Conservation (phyloP, 2,797 vertebrate genomes). For the Toxotes lorentzi region DNA sequence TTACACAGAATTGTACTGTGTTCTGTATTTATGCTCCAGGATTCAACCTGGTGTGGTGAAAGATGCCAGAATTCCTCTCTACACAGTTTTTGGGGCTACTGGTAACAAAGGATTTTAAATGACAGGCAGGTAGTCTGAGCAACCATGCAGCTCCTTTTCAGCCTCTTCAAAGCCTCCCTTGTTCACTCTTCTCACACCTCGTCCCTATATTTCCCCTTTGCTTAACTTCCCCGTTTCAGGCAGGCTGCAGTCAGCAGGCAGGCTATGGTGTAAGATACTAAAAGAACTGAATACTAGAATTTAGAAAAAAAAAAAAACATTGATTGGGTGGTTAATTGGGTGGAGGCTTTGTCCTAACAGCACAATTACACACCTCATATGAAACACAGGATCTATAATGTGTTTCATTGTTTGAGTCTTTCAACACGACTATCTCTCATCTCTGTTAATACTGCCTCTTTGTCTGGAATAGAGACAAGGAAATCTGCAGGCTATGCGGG, state of each 20-base stretch:
- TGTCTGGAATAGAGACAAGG: conserved; percentile 44
- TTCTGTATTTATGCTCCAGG: neutral
- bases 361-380: neutral
- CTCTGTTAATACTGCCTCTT: conserved; percentile 30
- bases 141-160: neutral
- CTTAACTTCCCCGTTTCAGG: neutral
- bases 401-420: neutral
- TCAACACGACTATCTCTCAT: neutral
- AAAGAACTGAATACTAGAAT: neutral
- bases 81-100: neutral
- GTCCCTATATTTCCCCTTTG: neutral
- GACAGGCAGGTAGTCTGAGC: neutral
- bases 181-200: neutral
- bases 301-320: neutral
- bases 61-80: neutral
- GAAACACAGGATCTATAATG: neutral
- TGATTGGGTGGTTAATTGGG: neutral
- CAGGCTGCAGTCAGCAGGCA: too few species aligned
- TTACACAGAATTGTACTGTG: neutral
- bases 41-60: neutral
- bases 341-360: neutral
- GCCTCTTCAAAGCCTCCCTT: neutral
- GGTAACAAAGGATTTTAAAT: neutral
- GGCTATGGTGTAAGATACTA: neutral
- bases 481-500: conserved; percentile 27